Base-by-base conservation (phyloP, 2,888 invertebrate species). In the Chelonus formosanus region DNA sequence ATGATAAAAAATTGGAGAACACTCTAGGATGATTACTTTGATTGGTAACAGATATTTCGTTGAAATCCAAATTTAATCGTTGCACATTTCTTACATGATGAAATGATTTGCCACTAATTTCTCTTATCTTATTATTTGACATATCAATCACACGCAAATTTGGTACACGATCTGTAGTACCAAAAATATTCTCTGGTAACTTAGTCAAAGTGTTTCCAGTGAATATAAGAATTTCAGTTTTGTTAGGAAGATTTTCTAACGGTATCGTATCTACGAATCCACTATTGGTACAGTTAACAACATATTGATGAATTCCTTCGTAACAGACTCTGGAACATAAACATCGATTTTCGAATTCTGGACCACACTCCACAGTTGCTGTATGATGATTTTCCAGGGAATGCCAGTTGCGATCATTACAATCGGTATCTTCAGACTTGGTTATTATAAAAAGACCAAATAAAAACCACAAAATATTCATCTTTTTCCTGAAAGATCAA, bases 31-130 rank as follows among this genome's bases (percentile, higher is more conserved):
- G 91, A 76, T 89, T 90, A 71, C 86, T 87, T 67, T 87, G 88
- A 0, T 86, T 85, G 58, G 88, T 88, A 69, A 91, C 87, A 3
- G 89, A 88, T 45, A 92, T 84, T 68, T 91, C 86, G 77, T 93
- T 93, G 77, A 91, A 90, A 79, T 92, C 90, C 65, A 93, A 84
- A 69, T 91, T 88, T 5, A 93, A 85, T 35, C 90, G 86, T 76
- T 89, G 87, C 0, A 92, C 92, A 69, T 87, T 88, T 56, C 87
- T 86, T 0, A 92, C 92, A 75, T 90, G 90, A 77, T 93, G 92
- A 78, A 91, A 93, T 0, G 91, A 85, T 80, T 92, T 91, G 2
- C 92, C 92, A 67, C 89, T 88, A 55, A 93, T 91, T 71, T 90
- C 89, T 53, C 87, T 83, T 50, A 93, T 92, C 10, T 88, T 86